Evolutionary conservation across 1,140 invertebrate species (phyloP).

Genomic region (Ceratina japonica): DNA sequence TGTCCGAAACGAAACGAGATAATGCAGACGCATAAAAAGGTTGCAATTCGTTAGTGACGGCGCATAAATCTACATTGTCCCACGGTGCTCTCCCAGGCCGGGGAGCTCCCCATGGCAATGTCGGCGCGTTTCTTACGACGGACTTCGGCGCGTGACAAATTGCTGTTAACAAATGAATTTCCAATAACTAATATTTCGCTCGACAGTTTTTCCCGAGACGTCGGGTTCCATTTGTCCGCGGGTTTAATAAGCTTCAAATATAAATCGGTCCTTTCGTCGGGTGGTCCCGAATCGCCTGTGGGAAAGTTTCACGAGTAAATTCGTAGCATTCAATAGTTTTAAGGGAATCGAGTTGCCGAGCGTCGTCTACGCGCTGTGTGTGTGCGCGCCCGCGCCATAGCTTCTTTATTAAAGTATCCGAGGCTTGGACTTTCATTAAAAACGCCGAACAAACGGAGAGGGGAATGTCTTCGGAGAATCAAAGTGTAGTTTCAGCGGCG

Average conservation of each 20-base stretch:
- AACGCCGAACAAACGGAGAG: background rate
- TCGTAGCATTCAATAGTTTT: background rate
- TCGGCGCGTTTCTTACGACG: background rate
- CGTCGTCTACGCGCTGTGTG: background rate
- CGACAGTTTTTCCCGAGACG: too few species aligned
- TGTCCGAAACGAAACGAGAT: slow-evolving; percentile 1
- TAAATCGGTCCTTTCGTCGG: too few species aligned
- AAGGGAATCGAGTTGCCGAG: background rate
- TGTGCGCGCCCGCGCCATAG: too few species aligned
- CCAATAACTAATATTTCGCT: too few species aligned
- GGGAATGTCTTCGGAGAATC: background rate
- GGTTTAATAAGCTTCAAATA: too few species aligned
- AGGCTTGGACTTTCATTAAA: background rate
- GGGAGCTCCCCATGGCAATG: background rate
- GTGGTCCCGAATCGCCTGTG: background rate
- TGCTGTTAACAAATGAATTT: too few species aligned
- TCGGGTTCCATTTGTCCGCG: too few species aligned
- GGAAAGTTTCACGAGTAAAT: background rate
- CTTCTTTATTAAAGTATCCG: background rate
- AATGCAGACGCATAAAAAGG: background rate
- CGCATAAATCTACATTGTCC: slow-evolving; percentile 13
- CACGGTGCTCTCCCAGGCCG: background rate
- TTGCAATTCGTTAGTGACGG: background rate
- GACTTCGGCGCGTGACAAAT: background rate
- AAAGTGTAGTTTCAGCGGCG: background rate